Evolutionary conservation across 2,113 vertebrate genomes (phyloP), one percentile per base, ranked within the genome.

Genomic region (Ophthalmolycus amberensis): DNA sequence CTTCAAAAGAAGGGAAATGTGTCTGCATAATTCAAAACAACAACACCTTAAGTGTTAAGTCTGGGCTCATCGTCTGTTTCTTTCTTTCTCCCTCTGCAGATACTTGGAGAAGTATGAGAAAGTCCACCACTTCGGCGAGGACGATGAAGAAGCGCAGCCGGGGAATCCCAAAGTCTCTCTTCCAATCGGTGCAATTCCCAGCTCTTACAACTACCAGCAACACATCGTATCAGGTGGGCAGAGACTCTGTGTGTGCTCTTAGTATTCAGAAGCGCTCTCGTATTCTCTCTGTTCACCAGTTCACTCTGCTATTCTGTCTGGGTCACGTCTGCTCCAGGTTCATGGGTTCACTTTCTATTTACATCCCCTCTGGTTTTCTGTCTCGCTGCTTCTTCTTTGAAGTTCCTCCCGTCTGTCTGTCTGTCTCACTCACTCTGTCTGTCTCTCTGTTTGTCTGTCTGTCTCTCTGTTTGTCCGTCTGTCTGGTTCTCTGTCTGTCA

Each of bases 81-180:
- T 6, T 37, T 15, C 22, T 40, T 25, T 22, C 1, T 46, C 27
- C 3, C 29, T 56, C 44, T 72, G 40, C 95, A 99, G 98, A 93
- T 99, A 99, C 95, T 94, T 99, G 95, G 98, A 99, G 96, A 99
- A 99, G 90, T 99, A 99, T 89, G 98, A 99, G 93, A 99, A 99
- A 95, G 98, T 99, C 89, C 98, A 99, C 96, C 98, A 99, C 95
- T 99, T 99, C 92, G 98, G 98, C 84, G 98, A 99, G 92, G 98
- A 99, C 87, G 98, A 99, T 87, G 98, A 99, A 82, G 98, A 99
- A 91, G 94, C 96, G 93, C 97, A 98, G 91, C 97, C 97, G 75
- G 98, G 98, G 90, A 99, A 99, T 94, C 97, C 97, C 92, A 99
- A 99, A 96, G 95, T 94, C 83, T 96, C 95, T 89, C 97, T 98